Evolutionary conservation across 2,888 invertebrate genomes (phyloP), one percentile per base, ranked within the genome.

Genomic region (Melanostoma scalare): DNA sequence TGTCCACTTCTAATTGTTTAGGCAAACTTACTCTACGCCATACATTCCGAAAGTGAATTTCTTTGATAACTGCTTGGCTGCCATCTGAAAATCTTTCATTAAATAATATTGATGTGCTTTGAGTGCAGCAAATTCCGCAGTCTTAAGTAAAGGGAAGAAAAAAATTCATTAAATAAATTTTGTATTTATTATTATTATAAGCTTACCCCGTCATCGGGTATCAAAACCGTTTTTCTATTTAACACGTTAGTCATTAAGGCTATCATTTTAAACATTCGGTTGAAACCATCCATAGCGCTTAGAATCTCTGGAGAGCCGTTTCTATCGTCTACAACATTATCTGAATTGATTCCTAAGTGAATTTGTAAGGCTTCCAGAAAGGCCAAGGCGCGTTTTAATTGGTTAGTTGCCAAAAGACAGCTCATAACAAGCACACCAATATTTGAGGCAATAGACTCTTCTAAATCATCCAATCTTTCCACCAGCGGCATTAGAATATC

Each of bases 51-150:
- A 63, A n/a, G 86, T 52, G 55, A 86, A 86, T 33, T 86, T 85
- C 65, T 89, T 90, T 63, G 90, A 89, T 10, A 91, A 73, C 79
- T 91, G 90, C 76, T 91, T 91, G 20, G 92, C 90, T 3, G 91
- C 90, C 91, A 91, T 91, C 87, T 91, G 91, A 77, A 91, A 91
- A 82, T 91, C 91, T 81, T 91, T 91, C 88, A 91, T 90, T 6
- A 91, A 87, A 84, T 91, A 92, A 86, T 90, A 91, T 84, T 91
- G 91, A 87, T 91, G 91, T 0, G 91, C 91, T 73, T 90, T 91
- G 1, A 92, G 82, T 3, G 91, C 89, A 6, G 90, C 87, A 75
- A 89, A 88, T 48, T 91, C 90, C 0, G 89, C 87, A 3, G 88
- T 87, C 88, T 89, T 48, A 1, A 75, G 65, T 60, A n/a, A 31